phyloP scores from a whole-genome alignment of 2,113 vertebrate genomes.

The Neolamprologus ventralis region DNA sequence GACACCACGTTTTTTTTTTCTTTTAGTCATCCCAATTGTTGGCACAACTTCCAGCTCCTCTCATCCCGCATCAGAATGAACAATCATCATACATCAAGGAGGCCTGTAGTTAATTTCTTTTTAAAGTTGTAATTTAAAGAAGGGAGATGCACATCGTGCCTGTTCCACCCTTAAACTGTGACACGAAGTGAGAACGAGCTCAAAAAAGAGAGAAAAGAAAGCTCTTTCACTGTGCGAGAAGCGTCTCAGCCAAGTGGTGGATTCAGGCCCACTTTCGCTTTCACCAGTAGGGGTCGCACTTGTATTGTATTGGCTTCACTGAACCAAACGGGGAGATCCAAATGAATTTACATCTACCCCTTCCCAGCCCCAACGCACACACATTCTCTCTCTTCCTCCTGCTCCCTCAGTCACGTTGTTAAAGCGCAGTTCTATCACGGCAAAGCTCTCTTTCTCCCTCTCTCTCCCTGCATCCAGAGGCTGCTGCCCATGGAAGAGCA shows the following conservation, averaged over 20 bases:
- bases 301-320: constrained; percentile 57
- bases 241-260: constrained; percentile 11
- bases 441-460: not conserved
- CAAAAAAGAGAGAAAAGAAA: not conserved
- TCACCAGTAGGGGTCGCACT: constrained; percentile 67
- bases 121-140: not conserved
- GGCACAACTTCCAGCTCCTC: constrained; percentile 49
- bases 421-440: constrained; percentile 43
- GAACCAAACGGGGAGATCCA: constrained; percentile 57
- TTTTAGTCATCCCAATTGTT: not conserved
- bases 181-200: constrained; percentile 61
- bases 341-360: constrained; percentile 57
- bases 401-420: constrained; percentile 65
- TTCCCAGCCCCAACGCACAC: not conserved
- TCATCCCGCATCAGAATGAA: constrained; percentile 31
- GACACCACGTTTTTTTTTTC: not conserved
- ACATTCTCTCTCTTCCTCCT: not conserved
- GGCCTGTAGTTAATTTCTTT: not conserved
- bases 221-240: not conserved
- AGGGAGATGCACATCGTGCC: not conserved
- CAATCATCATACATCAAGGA: too few relatives aligned
- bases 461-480: not conserved
- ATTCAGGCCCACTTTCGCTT: not conserved
- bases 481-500: constrained; percentile 8
- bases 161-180: not conserved